A percentile compares a stretch with the other conserved stretches of the same genome.
These are phyloP conservation scores for Eumeta japonica DNA, from an alignment of 1,140 invertebrate species.

Conservation along the genomic window DNA sequence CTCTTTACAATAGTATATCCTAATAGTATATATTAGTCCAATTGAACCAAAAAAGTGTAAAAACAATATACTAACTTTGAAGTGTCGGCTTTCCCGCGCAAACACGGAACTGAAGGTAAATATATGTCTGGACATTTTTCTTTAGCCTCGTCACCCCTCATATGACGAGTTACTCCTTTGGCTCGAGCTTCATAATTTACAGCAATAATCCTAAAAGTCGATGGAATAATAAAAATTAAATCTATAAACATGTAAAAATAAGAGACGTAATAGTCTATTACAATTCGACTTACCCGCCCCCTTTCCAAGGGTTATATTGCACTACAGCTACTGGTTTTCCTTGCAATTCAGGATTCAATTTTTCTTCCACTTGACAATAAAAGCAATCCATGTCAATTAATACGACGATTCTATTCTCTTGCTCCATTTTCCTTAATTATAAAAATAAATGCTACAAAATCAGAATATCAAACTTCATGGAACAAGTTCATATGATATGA, in stretches of 20 bases:
- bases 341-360: constrained; percentile 73
- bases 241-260: neutral
- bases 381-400: constrained; percentile 99
- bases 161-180: constrained; percentile 83
- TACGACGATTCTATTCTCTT: constrained; percentile 69
- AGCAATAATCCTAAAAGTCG: constrained; percentile 81
- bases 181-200: constrained; percentile 94
- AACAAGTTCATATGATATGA: too few species aligned
- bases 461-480: too few species aligned
- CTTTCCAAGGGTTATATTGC: constrained; percentile 91
- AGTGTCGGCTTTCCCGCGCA: constrained; percentile 91
- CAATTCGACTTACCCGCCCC: constrained; percentile 72
- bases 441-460: constrained; percentile 1
- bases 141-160: constrained; percentile 90
- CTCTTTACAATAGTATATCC: too few species aligned
- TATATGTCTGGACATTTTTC: constrained; percentile 83
- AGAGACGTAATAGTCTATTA: neutral
- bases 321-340: constrained; percentile 92
- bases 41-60: constrained; percentile 6
- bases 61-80: constrained; percentile 67
- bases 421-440: constrained; percentile 24
- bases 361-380: constrained; percentile 94
- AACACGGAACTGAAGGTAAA: constrained; percentile 80
- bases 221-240: constrained; percentile 7
- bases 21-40: too few species aligned